These are phyloP conservation scores for Paedocypris sp. DNA, from an alignment of 2,113 vertebrate species.

Conservation along the genomic window DNA sequence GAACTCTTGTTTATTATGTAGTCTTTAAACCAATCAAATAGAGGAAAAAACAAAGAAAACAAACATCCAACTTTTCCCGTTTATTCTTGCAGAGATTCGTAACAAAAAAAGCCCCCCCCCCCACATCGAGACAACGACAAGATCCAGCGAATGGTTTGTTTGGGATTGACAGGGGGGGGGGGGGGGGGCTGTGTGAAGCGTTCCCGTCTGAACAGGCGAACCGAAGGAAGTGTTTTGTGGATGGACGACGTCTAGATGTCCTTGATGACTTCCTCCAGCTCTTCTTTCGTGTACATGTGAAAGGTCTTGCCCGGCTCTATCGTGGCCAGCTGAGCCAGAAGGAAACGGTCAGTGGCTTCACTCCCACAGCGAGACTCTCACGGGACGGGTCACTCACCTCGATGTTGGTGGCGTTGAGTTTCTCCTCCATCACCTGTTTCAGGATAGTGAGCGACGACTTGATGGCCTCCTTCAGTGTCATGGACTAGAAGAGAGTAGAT, in stretches of 20 bases:
- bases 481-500: constrained; percentile 75
- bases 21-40: background rate
- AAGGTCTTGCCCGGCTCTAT: constrained; percentile 91
- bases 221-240: constrained; percentile 42
- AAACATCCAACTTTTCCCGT: constrained; percentile 33
- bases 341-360: background rate
- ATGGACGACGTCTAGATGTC: constrained; percentile 71
- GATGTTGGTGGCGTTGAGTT: constrained; percentile 96
- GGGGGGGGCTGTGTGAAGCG: constrained; percentile 52
- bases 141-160: no score
- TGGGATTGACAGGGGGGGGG: constrained; percentile 34
- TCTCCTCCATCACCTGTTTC: constrained; percentile 99
- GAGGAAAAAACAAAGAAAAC: background rate
- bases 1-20: background rate
- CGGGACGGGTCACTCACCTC: no score
- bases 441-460: constrained; percentile 95
- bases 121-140: constrained; percentile 32
- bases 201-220: constrained; percentile 37
- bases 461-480: constrained; percentile 98
- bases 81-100: constrained; percentile 56
- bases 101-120: constrained; percentile 48
- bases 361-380: no score
- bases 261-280: constrained; percentile 96
- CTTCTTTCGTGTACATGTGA: constrained; percentile 98
- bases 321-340: constrained; percentile 72